phyloP scores from a whole-genome alignment of 2,888 invertebrate genomes.

The Xestobium rufovillosum region DNA sequence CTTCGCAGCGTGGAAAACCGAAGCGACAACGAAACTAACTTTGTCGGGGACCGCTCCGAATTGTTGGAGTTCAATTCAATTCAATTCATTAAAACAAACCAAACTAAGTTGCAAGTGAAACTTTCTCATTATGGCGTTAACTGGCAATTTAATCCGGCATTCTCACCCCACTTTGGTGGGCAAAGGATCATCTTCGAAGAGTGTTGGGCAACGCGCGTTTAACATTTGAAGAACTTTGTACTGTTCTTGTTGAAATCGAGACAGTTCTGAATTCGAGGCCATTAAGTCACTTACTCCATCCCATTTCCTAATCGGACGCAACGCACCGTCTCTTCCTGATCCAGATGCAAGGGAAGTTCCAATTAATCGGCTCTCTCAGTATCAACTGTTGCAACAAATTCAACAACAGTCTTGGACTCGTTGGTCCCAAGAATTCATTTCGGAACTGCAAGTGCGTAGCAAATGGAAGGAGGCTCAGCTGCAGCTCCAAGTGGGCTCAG shows the following conservation, averaged over 20 bases:
- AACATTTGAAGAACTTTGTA: neutral
- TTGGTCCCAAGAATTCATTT: too few relatives aligned
- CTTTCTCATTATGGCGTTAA: neutral
- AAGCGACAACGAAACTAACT: neutral
- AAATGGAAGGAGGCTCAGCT: too few relatives aligned
- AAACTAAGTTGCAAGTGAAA: too few relatives aligned
- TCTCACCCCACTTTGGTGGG: neutral
- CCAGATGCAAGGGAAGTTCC: neutral
- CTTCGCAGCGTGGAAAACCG: neutral
- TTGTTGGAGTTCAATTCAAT: neutral
- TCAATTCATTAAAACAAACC: too few relatives aligned
- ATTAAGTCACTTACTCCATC: neutral
- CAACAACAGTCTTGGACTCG: too few relatives aligned
- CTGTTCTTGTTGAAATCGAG: neutral
- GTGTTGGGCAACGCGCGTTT: neutral
- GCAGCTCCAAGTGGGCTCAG: too few relatives aligned
- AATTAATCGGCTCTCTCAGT: too few relatives aligned
- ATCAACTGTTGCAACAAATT: too few relatives aligned
- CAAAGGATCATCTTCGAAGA: neutral
- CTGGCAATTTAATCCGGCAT: neutral
- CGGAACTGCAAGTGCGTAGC: too few relatives aligned
- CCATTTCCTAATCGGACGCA: neutral
- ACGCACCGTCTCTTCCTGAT: neutral
- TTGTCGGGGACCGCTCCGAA: neutral
- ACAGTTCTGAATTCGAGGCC: neutral